Evolutionary conservation across 1,140 invertebrate genomes (phyloP), one percentile per base, ranked within the genome.

Genomic region (Eulimnadia texana): DNA sequence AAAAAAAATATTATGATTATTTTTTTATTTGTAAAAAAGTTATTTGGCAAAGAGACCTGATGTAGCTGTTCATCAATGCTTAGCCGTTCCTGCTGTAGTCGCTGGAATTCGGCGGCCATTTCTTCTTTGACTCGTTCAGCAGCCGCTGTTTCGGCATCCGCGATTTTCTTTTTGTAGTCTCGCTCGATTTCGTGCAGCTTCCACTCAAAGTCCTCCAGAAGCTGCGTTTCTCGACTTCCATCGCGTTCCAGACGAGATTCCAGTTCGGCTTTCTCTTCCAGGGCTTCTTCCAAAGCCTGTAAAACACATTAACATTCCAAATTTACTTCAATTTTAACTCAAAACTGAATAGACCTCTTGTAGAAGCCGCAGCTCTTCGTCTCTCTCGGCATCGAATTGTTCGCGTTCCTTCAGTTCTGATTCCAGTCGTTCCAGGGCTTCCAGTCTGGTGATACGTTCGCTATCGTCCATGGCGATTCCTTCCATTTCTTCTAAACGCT

Each of bases 131-230:
- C 63, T 24, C 72, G 74, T 68, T 77, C 72, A 60, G 79, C 78
- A 25, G 71, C 68, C 19, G 65, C 69, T 72, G 64, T 76, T 77
- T 66, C 72, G 73, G 64, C 57, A 69, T 71, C 50, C 55, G 80
- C 77, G 16, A 81, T 64, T 65, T 78, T 77, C 65, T 77, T 77
- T 67, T 84, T 84, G 66, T 80, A 82, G 19, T 72, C 72, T 60
- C 77, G 73, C 68, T 83, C 78, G 62, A 83, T 80, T 70, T 83
- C 80, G 50, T 81, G 69, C 29, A 84, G 67, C 68, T 84, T 82
- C 80, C 82, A 83, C 71, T 84, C 82, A 64, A 82, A 83, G 68
- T 84, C 82, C 57, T 82, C 79, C 67, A 84, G 71, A 20, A 83
- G 69, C 64, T 79, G 76, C 60, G 82, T 79, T 68, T 84, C 81